phyloP scores from a whole-genome alignment of 2,113 vertebrate species.

The Macheiramphus alcinus region DNA sequence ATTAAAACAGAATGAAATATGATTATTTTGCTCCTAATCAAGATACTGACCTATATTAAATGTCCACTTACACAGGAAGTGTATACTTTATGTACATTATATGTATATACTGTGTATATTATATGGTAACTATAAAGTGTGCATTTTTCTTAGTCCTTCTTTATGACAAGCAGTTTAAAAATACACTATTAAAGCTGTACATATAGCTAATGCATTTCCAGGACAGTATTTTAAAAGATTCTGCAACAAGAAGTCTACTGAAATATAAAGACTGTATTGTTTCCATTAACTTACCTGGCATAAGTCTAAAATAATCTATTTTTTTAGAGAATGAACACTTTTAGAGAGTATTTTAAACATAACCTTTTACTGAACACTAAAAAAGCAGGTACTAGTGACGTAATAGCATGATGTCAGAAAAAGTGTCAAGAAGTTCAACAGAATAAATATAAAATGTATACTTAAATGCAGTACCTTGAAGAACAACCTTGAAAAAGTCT shows the following conservation, averaged over 20 bases:
- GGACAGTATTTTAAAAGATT: neutral
- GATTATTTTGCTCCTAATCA: neutral
- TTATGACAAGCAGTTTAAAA: neutral
- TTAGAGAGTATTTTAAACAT: neutral
- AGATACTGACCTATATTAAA: neutral
- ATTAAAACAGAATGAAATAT: neutral
- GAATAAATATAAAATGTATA: neutral
- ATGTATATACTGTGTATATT: neutral
- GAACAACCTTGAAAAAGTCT: slow-evolving; percentile 60
- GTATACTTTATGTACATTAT: neutral
- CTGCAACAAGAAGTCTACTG: neutral
- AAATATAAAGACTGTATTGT: neutral
- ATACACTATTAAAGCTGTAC: neutral
- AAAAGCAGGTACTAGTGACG: neutral
- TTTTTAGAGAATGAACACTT: neutral
- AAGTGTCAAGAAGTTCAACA: neutral
- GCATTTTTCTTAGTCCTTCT: neutral
- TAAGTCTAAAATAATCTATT: neutral
- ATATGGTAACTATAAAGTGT: neutral
- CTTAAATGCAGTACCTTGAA: slow-evolving; percentile 65
- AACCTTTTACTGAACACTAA: neutral
- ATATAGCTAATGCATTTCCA: neutral
- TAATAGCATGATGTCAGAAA: neutral
- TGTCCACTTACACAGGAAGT: neutral
- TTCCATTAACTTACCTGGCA: neutral